phyloP scores from a whole-genome alignment of 2,888 invertebrate species.

The Octodonta nipae region DNA sequence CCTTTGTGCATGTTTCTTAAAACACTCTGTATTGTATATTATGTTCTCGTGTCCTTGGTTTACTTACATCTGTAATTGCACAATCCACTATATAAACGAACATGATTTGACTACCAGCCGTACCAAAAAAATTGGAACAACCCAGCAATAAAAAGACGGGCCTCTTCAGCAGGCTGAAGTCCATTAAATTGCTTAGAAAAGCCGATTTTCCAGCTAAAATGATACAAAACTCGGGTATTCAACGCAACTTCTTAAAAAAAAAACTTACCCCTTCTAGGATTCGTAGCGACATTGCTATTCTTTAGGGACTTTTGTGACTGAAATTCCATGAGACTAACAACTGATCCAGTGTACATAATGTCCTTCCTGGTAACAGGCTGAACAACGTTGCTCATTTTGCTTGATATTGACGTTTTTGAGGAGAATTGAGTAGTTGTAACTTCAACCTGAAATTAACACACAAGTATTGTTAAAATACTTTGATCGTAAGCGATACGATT shows the following conservation, averaged over 20 bases:
- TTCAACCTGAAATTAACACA: conserved; percentile 39
- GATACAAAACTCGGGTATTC: not conserved
- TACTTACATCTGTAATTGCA: conserved; percentile 53
- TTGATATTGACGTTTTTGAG: conserved; percentile 47
- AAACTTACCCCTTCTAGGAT: conserved; percentile 5
- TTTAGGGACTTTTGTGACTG: conserved; percentile 82
- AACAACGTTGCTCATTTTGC: conserved; percentile 45
- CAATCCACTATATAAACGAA: conserved; percentile 87
- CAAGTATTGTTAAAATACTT: too few relatives aligned
- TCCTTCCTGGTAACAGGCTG: conserved; percentile 88
- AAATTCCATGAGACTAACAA: conserved; percentile 83
- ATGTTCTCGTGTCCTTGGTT: too few relatives aligned
- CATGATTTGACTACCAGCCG: conserved; percentile 93
- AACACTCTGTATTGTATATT: too few relatives aligned
- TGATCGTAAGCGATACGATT: too few relatives aligned
- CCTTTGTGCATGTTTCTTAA: too few relatives aligned
- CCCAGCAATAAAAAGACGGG: conserved; percentile 84
- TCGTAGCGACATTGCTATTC: conserved; percentile 67
- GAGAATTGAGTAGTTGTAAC: conserved; percentile 53
- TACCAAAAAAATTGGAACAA: conserved; percentile 88
- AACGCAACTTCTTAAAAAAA: not conserved
- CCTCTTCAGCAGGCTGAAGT: conserved; percentile 55
- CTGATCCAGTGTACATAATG: conserved; percentile 93
- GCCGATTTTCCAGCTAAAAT: too few relatives aligned
- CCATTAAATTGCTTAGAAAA: too few relatives aligned